A percentile compares a stretch with the other conserved stretches of the same genome.
These are phyloP conservation scores for Muraenolepis orangiensis DNA, from an alignment of 2,797 vertebrate species.

Conservation along the genomic window DNA sequence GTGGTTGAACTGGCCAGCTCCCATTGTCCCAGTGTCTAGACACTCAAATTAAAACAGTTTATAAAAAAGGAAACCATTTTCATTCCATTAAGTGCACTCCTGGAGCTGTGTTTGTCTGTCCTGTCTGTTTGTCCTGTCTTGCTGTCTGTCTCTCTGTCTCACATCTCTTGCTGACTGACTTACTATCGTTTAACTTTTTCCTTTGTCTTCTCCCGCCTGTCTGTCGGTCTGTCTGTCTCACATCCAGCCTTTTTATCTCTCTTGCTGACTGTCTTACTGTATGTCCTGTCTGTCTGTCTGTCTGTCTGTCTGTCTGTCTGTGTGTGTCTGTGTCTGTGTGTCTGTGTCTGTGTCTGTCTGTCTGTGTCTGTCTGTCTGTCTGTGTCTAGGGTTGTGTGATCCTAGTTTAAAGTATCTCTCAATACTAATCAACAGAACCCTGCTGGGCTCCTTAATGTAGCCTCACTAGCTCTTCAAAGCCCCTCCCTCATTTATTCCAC, in stretches of 20 bases:
- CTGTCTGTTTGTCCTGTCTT: no score
- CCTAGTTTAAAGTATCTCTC: slow-evolving; percentile 37
- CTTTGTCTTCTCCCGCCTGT: no score
- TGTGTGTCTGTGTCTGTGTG: neutral
- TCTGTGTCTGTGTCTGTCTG: neutral
- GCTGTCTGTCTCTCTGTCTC: slow-evolving; percentile 1
- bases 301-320: neutral
- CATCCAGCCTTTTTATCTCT: no score
- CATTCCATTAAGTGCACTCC: neutral
- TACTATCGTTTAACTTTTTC: slow-evolving; percentile 30
- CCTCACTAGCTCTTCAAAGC: slow-evolving; percentile 15
- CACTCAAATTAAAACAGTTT: neutral
- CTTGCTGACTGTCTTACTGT: neutral
- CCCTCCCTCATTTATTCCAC: slow-evolving; percentile 54
- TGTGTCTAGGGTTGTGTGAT: slow-evolving; percentile 38
- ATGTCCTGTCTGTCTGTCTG: slow-evolving; percentile 3
- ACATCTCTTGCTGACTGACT: neutral
- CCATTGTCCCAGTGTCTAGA: neutral
- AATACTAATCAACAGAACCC: slow-evolving; percentile 26
- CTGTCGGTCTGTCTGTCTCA: neutral
- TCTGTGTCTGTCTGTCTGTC: neutral
- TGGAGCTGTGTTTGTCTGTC: slow-evolving; percentile 9
- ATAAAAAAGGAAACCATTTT: neutral
- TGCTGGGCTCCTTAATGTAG: neutral
- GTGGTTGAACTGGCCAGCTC: neutral